phyloP scores from a whole-genome alignment of 1,140 invertebrate species.

The Pristionchus pacificus region DNA sequence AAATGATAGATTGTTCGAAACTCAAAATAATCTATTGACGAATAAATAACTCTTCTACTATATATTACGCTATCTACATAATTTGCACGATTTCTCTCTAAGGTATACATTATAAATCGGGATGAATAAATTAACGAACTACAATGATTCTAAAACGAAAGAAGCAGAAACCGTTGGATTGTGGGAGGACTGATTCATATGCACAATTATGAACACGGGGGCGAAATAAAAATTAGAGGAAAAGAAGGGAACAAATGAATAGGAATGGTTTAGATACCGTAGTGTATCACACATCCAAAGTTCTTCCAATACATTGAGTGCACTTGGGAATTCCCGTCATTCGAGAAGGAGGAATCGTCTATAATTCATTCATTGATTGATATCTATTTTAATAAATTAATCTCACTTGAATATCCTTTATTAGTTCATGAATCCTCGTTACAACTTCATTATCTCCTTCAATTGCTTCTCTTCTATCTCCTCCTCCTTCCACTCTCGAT shows the following conservation, averaged over 20 bases:
- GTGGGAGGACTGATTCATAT: not conserved
- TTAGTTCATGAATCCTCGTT: not conserved
- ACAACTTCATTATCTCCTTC: not conserved
- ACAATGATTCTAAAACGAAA: not conserved
- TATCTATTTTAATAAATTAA: not conserved
- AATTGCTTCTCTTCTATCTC: not conserved
- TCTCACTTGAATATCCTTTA: not conserved
- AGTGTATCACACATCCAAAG: not conserved
- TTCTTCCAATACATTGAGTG: not conserved
- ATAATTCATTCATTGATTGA: not conserved
- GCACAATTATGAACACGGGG: not conserved
- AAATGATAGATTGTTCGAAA: no score
- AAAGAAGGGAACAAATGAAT: not conserved
- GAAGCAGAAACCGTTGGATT: not conserved
- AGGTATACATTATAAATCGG: not conserved
- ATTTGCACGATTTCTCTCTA: constrained; percentile 12
- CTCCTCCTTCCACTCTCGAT: constrained; percentile 16
- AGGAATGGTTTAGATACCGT: not conserved
- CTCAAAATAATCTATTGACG: no score
- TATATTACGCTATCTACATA: no score
- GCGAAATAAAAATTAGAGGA: not conserved
- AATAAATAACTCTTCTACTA: no score
- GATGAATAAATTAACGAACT: not conserved
- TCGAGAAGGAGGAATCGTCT: not conserved
- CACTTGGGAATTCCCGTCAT: not conserved